Evolutionary conservation across 2,888 invertebrate species (phyloP).

Genomic region (Scaptomyza flava): DNA sequence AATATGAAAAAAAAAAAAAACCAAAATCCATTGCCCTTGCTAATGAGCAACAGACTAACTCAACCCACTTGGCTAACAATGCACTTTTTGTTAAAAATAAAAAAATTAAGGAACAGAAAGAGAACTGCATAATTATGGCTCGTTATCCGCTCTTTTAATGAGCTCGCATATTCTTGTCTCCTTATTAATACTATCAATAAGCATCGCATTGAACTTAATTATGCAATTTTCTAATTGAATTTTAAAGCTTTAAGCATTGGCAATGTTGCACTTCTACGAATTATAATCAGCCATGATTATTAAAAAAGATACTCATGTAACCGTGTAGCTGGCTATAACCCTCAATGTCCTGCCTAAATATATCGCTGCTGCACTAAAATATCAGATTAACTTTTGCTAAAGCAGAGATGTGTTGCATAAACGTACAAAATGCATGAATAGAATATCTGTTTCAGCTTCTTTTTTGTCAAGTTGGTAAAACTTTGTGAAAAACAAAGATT

Average conservation of each 20-base stretch:
- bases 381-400: too few relatives aligned
- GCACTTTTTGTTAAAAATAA: conserved; percentile 8
- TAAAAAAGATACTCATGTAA: background rate
- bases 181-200: conserved; percentile 7
- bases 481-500: too few relatives aligned
- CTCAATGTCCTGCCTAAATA: background rate
- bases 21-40: conserved; percentile 17
- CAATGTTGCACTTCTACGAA: background rate
- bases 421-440: too few relatives aligned
- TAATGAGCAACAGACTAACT: conserved; percentile 29
- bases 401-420: too few relatives aligned
- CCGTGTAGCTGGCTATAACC: too few relatives aligned
- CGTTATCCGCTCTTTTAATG: conserved; percentile 16
- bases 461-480: too few relatives aligned
- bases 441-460: too few relatives aligned
- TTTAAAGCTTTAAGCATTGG: background rate
- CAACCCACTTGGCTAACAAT: conserved; percentile 18
- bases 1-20: background rate
- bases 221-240: background rate
- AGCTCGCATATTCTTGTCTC: conserved; percentile 7
- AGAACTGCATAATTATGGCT: conserved; percentile 14
- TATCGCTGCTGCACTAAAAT: too few relatives aligned
- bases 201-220: background rate
- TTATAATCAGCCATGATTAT: background rate
- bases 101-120: background rate